Percentiles rank a stretch among this genome's conserved stretches.
These are phyloP conservation scores for Andrena cerasifolii DNA, from an alignment of 1,140 invertebrate species.

Conservation along the genomic window DNA sequence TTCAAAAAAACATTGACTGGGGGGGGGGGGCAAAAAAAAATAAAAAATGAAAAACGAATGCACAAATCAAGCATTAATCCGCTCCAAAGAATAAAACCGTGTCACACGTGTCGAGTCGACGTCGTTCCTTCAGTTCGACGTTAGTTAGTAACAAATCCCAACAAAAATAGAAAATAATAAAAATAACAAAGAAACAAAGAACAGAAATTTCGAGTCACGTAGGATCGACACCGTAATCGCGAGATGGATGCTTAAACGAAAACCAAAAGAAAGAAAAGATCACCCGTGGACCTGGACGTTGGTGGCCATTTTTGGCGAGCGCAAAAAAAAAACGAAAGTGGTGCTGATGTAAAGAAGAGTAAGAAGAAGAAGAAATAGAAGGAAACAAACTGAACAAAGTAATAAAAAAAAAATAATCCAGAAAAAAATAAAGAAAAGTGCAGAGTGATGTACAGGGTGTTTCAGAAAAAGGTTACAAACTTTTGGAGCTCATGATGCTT, in stretches of 20 bases:
- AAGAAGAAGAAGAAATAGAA: background rate
- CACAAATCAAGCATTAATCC: conserved; percentile 17
- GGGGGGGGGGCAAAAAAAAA: background rate
- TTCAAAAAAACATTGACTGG: conserved; percentile 3
- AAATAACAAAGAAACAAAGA: background rate
- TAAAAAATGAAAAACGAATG: background rate
- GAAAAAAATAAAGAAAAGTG: background rate
- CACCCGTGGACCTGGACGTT: background rate
- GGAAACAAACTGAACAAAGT: background rate
- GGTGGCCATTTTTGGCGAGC: no score
- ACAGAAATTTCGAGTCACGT: background rate
- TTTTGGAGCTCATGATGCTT: no score
- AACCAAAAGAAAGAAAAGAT: background rate
- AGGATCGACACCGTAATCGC: conserved; percentile 8
- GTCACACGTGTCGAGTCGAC: conserved; percentile 1
- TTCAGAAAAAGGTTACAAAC: no score
- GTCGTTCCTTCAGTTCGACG: background rate
- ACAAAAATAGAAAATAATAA: conserved; percentile 5
- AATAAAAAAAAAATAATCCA: conserved; percentile 9
- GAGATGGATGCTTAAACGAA: background rate
- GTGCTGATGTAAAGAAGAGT: background rate
- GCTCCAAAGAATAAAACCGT: conserved; percentile 17
- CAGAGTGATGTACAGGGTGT: no score
- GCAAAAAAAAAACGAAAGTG: no score
- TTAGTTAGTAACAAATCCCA: conserved; percentile 32